Evolutionary conservation across 2,888 invertebrate genomes (phyloP).

Genomic region (Erebia ligea): DNA sequence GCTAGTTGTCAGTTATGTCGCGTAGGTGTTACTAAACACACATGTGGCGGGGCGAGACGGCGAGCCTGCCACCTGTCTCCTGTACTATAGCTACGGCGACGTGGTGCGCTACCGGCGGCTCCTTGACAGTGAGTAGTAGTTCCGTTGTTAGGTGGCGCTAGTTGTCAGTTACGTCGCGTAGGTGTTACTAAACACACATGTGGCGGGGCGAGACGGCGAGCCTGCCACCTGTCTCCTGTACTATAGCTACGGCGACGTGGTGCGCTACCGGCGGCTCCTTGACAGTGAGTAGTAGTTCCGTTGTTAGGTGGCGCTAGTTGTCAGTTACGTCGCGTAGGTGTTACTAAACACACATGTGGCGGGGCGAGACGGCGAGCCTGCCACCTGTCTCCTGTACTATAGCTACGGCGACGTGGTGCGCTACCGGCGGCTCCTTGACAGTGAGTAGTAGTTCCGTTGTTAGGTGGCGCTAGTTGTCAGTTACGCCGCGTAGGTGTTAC

Average conservation of each 20-base stretch:
- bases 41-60: too few relatives aligned
- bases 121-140: conserved; percentile 69
- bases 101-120: conserved; percentile 84
- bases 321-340: too few relatives aligned
- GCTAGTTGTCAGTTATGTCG: conserved; percentile 93
- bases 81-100: conserved; percentile 85
- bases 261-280: conserved; percentile 86
- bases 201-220: too few relatives aligned
- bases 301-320: conserved; percentile 84
- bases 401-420: conserved; percentile 86
- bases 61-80: too few relatives aligned
- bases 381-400: too few relatives aligned
- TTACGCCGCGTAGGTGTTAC: too few relatives aligned
- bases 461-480: conserved; percentile 84
- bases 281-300: conserved; percentile 54
- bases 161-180: conserved; percentile 59
- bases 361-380: too few relatives aligned
- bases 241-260: conserved; percentile 85
- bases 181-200: too few relatives aligned
- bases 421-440: conserved; percentile 86
- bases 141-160: conserved; percentile 79
- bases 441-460: neutral
- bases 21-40: conserved; percentile 78
- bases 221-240: too few relatives aligned
- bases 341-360: too few relatives aligned